phyloP scores from a whole-genome alignment of 2,113 vertebrate species.

The Phoenicopterus ruber region DNA sequence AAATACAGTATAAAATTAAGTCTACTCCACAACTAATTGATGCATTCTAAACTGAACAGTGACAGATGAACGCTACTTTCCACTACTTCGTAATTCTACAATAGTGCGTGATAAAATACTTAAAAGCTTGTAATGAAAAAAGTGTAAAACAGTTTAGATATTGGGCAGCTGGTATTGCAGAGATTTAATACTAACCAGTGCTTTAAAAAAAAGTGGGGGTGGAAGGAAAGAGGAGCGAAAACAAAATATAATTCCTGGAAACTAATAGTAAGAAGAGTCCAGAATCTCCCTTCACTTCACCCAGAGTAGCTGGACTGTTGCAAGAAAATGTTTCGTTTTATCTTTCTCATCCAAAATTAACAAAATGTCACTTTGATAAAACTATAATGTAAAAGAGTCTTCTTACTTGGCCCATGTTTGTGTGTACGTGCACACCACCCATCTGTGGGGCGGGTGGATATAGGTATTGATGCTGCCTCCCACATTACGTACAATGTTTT shows the following conservation, averaged over 20 bases:
- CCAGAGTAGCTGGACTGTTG: neutral
- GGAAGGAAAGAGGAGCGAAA: neutral
- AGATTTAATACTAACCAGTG: neutral
- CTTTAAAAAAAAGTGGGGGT: neutral
- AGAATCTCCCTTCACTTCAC: neutral
- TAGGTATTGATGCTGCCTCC: neutral
- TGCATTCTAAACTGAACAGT: neutral
- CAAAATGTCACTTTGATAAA: neutral
- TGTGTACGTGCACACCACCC: no score
- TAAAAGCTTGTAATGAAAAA: neutral
- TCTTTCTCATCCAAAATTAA: neutral
- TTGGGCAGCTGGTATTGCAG: neutral
- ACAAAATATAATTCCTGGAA: neutral
- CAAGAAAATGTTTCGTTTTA: neutral
- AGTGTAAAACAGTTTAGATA: neutral
- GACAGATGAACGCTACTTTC: neutral
- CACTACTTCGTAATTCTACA: neutral
- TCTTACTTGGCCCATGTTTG: neutral
- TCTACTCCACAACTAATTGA: neutral
- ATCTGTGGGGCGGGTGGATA: neutral
- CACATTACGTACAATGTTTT: fast-evolving
- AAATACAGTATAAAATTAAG: neutral
- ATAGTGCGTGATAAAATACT: neutral
- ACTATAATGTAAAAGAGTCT: neutral
- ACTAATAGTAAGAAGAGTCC: neutral